Conservation (phyloP, 1,140 invertebrate genomes). For the Pogonomyrmex californicus region DNA sequence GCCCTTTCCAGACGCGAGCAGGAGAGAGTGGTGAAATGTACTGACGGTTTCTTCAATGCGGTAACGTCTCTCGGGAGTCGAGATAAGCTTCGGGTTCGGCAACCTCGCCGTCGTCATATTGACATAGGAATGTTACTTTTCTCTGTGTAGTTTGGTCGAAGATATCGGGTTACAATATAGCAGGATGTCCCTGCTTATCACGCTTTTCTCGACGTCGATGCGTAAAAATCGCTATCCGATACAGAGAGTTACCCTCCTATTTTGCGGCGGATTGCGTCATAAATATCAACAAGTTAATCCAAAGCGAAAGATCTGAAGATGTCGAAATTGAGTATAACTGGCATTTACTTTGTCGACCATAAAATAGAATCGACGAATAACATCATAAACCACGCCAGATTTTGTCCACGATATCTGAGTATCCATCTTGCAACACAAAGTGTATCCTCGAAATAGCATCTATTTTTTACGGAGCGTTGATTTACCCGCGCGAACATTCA, state of each 20-base stretch:
- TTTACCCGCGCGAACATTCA: neutral
- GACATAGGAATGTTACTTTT: conserved; percentile 69
- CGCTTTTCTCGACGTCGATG: neutral
- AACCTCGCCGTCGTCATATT: conserved; percentile 39
- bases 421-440: neutral
- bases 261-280: conserved; percentile 40
- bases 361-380: conserved; percentile 26
- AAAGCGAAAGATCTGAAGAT: neutral
- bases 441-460: neutral
- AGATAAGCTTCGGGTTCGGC: conserved; percentile 63
- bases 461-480: neutral
- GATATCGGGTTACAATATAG: conserved; percentile 66
- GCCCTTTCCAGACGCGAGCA: conserved; percentile 34
- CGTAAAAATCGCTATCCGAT: conserved; percentile 27
- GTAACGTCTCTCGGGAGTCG: conserved; percentile 13
- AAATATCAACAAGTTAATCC: conserved; percentile 36
- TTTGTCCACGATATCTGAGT: neutral
- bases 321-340: conserved; percentile 13
- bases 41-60: conserved; percentile 44
- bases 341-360: conserved; percentile 41
- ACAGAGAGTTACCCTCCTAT: conserved; percentile 21
- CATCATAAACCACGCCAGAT: neutral
- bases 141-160: conserved; percentile 9
- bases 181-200: conserved; percentile 54
- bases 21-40: neutral